Evolutionary conservation across 2,888 invertebrate genomes (phyloP).

Genomic region (Plusia festucae): DNA sequence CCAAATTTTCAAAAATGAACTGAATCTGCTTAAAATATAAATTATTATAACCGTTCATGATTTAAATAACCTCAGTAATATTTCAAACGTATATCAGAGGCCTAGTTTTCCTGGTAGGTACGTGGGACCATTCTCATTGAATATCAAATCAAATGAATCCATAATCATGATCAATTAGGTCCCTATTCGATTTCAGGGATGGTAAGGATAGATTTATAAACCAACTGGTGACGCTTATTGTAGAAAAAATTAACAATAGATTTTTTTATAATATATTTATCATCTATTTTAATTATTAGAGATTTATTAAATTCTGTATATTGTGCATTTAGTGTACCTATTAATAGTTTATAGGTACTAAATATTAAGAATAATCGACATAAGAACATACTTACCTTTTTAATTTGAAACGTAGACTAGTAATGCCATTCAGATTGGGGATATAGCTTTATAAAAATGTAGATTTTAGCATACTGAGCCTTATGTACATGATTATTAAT

Average conservation of each 20-base stretch:
- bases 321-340: slow-evolving; percentile 82
- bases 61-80: slow-evolving; percentile 34
- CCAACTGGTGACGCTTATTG: slow-evolving; percentile 87
- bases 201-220: slow-evolving; percentile 77
- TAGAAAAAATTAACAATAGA: slow-evolving; percentile 82
- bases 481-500: slow-evolving; percentile 72
- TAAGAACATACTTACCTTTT: slow-evolving; percentile 54
- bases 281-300: slow-evolving; percentile 76
- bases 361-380: slow-evolving; percentile 62
- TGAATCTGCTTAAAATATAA: slow-evolving; percentile 49
- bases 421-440: slow-evolving; percentile 87
- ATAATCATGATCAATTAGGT: slow-evolving; percentile 82
- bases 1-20: slow-evolving; percentile 65
- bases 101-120: slow-evolving; percentile 82
- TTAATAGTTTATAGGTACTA: slow-evolving; percentile 66
- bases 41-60: slow-evolving; percentile 51
- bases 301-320: slow-evolving; percentile 81
- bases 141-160: slow-evolving; percentile 82
- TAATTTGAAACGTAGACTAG: slow-evolving; percentile 71
- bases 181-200: slow-evolving; percentile 80
- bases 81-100: slow-evolving; percentile 67
- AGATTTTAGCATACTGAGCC: slow-evolving; percentile 80
- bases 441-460: slow-evolving; percentile 91
- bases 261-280: slow-evolving; percentile 81
- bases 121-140: slow-evolving; percentile 86